Evolutionary conservation across 1,140 invertebrate species (phyloP), one percentile per base, ranked within the genome.

Genomic region (Apis florea): DNA sequence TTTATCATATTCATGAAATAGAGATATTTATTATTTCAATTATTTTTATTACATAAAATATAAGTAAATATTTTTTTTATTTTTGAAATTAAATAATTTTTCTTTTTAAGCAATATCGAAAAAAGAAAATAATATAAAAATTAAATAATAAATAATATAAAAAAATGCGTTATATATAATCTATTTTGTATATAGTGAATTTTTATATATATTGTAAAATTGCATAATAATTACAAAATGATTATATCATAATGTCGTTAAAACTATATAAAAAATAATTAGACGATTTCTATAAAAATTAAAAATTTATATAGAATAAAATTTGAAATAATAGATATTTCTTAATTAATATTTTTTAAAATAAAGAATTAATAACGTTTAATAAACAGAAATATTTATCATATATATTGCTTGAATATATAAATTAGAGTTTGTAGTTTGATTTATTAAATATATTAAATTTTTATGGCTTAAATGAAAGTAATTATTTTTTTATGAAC

Each of bases 151-250:
- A 12, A 40, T 67, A 61, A 8, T 15, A 51, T 47, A 83, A 51
- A 47, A 66, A 83, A 49, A 83, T 51, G 54, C 19, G 24, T 69
- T 53, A 51, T 67, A 79, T 26, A 75, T 78, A 67, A 79, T 82
- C 67, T 82, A 84, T 86, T 86, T 79, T 85, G 73, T 83, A 85
- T 53, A 86, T 85, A 83, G 77, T 73, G 53, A 83, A 79, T 74
- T 83, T 76, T 85, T 85, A 85, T 85, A 85, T 81, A 72, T 53
- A 53, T 53, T 21, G 8, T 81, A 81, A 80, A 11, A 21, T 76
- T 56, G 19, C n/a, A 40, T 68, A 68, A 47, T 53, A 53, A 54
- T 63, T 59, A 56, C 12, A 61, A 47, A 81, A 58, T 40, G 31
- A 40, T 8, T 40, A 74, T 68, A 61, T 59, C 26, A 56, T 11